Conservation (phyloP, 1,140 invertebrate species). For the Manduca sexta region DNA sequence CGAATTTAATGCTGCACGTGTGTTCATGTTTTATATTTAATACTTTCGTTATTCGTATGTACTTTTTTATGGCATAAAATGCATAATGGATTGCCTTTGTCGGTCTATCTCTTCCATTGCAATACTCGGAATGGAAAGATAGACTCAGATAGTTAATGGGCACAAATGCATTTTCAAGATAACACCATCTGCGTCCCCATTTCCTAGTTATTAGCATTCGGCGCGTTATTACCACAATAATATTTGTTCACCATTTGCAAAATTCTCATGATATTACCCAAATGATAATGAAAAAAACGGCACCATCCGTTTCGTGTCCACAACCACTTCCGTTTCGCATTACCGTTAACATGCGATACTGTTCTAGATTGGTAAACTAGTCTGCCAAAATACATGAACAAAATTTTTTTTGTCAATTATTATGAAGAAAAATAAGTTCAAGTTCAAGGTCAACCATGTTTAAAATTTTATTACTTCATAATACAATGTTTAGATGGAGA, state of each 20-base stretch:
- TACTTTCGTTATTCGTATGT: too few relatives aligned
- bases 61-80: too few relatives aligned
- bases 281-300: slow-evolving; percentile 27
- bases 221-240: background rate
- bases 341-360: slow-evolving; percentile 30
- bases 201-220: slow-evolving; percentile 10
- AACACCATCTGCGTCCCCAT: slow-evolving; percentile 18
- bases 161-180: background rate
- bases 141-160: too few relatives aligned
- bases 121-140: too few relatives aligned
- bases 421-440: background rate
- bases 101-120: too few relatives aligned
- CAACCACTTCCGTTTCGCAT: slow-evolving; percentile 29
- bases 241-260: slow-evolving; percentile 17
- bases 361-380: slow-evolving; percentile 21
- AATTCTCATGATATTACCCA: slow-evolving; percentile 21
- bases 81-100: too few relatives aligned
- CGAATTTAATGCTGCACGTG: too few relatives aligned
- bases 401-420: too few relatives aligned
- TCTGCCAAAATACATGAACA: slow-evolving; percentile 2
- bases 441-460: background rate
- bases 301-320: slow-evolving; percentile 35
- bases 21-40: too few relatives aligned
- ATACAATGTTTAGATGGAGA: too few relatives aligned
- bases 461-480: background rate